Evolutionary conservation across 2,113 vertebrate species (phyloP).

Genomic region (Falco punctatus): DNA sequence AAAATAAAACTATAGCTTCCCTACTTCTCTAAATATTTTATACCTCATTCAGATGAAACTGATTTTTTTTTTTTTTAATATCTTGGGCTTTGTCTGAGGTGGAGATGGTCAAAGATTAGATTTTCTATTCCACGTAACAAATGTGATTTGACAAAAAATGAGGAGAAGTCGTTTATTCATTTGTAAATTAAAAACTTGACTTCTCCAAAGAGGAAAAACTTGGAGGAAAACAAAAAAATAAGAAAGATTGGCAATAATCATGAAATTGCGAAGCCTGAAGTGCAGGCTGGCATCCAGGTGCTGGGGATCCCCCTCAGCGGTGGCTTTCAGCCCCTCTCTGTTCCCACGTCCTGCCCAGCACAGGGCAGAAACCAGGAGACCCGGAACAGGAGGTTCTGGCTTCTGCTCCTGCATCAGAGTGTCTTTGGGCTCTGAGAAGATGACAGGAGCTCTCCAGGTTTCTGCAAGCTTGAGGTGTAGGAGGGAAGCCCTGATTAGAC

Average conservation of each 20-base stretch:
- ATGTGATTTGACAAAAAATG: not conserved
- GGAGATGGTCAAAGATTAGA: not conserved
- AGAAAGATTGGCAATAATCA: not conserved
- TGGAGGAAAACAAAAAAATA: not conserved
- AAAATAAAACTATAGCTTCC: not conserved
- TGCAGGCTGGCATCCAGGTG: not conserved
- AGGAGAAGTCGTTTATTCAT: not conserved
- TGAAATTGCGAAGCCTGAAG: not conserved
- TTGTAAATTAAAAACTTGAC: not conserved
- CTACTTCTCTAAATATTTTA: not conserved
- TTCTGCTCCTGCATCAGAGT: not conserved
- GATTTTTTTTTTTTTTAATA: not conserved
- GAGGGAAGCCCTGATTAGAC: not conserved
- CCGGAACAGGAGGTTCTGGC: not conserved
- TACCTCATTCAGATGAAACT: not conserved
- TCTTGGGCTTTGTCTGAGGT: not conserved
- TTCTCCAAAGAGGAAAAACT: not conserved
- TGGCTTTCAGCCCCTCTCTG: not conserved
- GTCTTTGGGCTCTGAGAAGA: not conserved
- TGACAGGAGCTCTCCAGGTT: not conserved
- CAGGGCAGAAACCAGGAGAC: not conserved
- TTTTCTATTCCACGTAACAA: not conserved
- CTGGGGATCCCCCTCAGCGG: fast-evolving
- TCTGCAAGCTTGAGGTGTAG: not conserved
- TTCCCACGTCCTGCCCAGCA: not conserved